Conservation (phyloP, 1,140 invertebrate genomes). For the Drosophila punjabiensis region DNA sequence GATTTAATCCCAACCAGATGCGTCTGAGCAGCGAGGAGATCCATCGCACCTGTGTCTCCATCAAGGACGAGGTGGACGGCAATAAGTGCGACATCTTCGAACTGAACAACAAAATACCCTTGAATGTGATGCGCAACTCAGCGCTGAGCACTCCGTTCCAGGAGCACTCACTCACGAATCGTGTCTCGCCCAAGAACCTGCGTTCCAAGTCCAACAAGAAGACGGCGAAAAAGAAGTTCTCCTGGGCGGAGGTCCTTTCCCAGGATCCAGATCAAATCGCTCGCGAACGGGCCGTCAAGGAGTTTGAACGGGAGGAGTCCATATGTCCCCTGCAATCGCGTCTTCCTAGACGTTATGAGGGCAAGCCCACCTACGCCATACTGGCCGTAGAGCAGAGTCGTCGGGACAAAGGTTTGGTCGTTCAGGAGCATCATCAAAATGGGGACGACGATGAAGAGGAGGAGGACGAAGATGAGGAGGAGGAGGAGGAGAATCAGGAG, state of each 20-base stretch:
- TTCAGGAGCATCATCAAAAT: slow-evolving; percentile 60
- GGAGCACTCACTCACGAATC: slow-evolving; percentile 78
- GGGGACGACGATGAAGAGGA: slow-evolving; percentile 26
- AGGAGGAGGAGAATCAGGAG: slow-evolving; percentile 19
- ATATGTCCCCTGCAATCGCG: slow-evolving; percentile 70
- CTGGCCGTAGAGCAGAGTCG: slow-evolving; percentile 70
- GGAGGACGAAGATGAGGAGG: slow-evolving; percentile 11
- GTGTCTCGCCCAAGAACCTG: slow-evolving; percentile 85
- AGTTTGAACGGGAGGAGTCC: slow-evolving; percentile 82
- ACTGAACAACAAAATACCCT: slow-evolving; percentile 61
- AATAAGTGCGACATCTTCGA: slow-evolving; percentile 77
- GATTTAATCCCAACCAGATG: slow-evolving; percentile 86
- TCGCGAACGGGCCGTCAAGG: slow-evolving; percentile 81
- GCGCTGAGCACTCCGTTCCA: slow-evolving; percentile 72
- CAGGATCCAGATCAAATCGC: slow-evolving; percentile 85
- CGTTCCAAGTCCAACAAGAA: slow-evolving; percentile 82
- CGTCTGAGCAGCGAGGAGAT: slow-evolving; percentile 85
- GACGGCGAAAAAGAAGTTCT: slow-evolving; percentile 78
- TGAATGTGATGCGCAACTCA: slow-evolving; percentile 57
- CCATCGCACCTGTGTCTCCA: slow-evolving; percentile 44
- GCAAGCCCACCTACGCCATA: slow-evolving; percentile 84
- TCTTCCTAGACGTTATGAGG: slow-evolving; percentile 67
- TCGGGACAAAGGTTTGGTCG: slow-evolving; percentile 61
- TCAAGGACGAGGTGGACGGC: slow-evolving; percentile 70
- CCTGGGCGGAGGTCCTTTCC: slow-evolving; percentile 81